Evolutionary conservation across 2,113 vertebrate species (phyloP).

Genomic region (Octodon degus): DNA sequence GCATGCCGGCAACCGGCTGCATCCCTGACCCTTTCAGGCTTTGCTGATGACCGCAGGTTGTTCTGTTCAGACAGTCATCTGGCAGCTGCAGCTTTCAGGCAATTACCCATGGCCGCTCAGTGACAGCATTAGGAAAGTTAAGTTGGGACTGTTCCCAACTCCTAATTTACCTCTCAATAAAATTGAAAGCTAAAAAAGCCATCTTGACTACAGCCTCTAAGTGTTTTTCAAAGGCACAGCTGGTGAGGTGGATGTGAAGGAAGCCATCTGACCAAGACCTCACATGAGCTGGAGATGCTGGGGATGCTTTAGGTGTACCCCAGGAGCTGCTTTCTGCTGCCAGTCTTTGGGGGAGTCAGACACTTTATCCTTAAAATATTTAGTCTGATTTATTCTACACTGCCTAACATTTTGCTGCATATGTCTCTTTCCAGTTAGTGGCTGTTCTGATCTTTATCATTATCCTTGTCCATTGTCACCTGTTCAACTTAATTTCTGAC

Average conservation of each 20-base stretch:
- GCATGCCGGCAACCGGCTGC: neutral
- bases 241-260: conserved; percentile 67
- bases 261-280: conserved; percentile 29
- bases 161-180: conserved; percentile 72
- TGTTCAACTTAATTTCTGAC: neutral
- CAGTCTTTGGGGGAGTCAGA: neutral
- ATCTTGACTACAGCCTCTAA: conserved; percentile 54
- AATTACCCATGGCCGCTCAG: conserved; percentile 62
- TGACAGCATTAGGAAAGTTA: conserved; percentile 64
- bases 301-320: neutral
- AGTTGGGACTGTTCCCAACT: conserved; percentile 64
- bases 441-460: neutral
- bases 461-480: conserved; percentile 17
- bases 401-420: conserved; percentile 61
- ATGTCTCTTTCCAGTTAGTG: conserved; percentile 29
- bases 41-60: rapidly evolving
- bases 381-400: neutral
- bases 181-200: conserved; percentile 65
- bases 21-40: neutral
- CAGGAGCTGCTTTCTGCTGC: neutral
- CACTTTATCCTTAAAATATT: neutral
- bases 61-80: conserved; percentile 19
- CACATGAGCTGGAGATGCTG: neutral
- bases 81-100: conserved; percentile 33
- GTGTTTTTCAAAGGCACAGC: conserved; percentile 69